A percentile compares a stretch with the other conserved stretches of the same genome.
These are phyloP conservation scores for Lobophora halterata DNA, from an alignment of 2,888 invertebrate genomes.

Conservation along the genomic window DNA sequence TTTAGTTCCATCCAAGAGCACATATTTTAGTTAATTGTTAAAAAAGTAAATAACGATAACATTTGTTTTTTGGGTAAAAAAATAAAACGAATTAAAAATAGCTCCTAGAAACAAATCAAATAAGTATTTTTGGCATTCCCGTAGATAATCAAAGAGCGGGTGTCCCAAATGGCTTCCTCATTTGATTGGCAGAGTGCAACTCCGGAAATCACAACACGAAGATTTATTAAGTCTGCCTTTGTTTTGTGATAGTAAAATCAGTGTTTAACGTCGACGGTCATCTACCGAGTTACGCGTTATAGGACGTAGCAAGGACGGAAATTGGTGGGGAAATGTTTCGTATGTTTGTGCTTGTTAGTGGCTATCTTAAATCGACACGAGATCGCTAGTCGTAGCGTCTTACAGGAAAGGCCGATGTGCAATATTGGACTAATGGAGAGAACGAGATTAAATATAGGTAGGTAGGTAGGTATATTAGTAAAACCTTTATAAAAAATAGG, in stretches of 20 bases:
- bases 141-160: slow-evolving; percentile 49
- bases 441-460: too few relatives aligned
- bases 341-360: too few relatives aligned
- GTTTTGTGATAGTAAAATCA: slow-evolving; percentile 59
- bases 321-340: neutral
- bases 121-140: neutral
- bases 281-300: slow-evolving; percentile 59
- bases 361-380: too few relatives aligned
- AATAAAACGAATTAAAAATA: neutral
- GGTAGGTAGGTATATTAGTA: too few relatives aligned
- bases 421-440: too few relatives aligned
- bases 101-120: neutral
- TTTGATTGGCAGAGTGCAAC: slow-evolving; percentile 53
- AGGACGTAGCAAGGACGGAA: slow-evolving; percentile 13
- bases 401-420: too few relatives aligned
- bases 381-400: too few relatives aligned
- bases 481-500: too few relatives aligned
- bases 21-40: too few relatives aligned
- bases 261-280: slow-evolving; percentile 50
- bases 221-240: slow-evolving; percentile 64
- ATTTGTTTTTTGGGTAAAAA: too few relatives aligned
- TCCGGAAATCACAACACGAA: slow-evolving; percentile 57
- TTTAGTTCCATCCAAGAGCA: too few relatives aligned
- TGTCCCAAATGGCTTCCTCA: slow-evolving; percentile 58
- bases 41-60: too few relatives aligned